Evolutionary conservation across 2,888 invertebrate genomes (phyloP).

Genomic region (Luperina testacea): DNA sequence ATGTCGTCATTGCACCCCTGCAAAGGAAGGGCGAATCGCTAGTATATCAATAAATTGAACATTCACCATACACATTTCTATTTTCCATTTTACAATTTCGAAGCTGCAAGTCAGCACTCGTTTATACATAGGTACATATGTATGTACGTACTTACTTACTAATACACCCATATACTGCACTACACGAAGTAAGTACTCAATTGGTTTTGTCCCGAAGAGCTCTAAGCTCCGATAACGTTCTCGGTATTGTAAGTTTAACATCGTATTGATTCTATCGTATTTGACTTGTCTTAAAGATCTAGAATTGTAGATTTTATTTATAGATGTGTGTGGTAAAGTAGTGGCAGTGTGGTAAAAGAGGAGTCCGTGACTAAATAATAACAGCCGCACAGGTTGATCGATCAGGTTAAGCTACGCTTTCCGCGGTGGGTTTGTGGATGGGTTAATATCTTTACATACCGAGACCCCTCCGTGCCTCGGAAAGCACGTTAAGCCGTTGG

Average conservation of each 20-base stretch:
- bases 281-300: conserved; percentile 19
- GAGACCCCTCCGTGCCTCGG: too few species aligned
- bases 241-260: conserved; percentile 18
- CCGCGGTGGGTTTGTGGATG: too few species aligned
- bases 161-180: background rate
- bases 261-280: conserved; percentile 29
- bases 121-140: too few species aligned
- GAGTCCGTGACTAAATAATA: too few species aligned
- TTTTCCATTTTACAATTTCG: background rate
- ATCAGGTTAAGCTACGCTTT: too few species aligned
- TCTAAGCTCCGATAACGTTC: conserved; percentile 35
- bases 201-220: conserved; percentile 47
- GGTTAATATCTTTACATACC: too few species aligned
- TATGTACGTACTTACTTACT: background rate
- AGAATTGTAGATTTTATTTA: background rate
- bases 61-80: conserved; percentile 1
- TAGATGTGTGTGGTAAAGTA: background rate
- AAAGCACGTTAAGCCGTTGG: too few species aligned
- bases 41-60: background rate
- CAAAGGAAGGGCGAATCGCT: background rate
- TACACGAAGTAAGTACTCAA: conserved; percentile 39
- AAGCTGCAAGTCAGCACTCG: conserved; percentile 4
- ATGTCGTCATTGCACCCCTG: background rate
- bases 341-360: too few species aligned
- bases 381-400: too few species aligned